These are phyloP conservation scores for Micrastur ruficollis DNA, from an alignment of 2,797 vertebrate genomes.

Conservation along the genomic window DNA sequence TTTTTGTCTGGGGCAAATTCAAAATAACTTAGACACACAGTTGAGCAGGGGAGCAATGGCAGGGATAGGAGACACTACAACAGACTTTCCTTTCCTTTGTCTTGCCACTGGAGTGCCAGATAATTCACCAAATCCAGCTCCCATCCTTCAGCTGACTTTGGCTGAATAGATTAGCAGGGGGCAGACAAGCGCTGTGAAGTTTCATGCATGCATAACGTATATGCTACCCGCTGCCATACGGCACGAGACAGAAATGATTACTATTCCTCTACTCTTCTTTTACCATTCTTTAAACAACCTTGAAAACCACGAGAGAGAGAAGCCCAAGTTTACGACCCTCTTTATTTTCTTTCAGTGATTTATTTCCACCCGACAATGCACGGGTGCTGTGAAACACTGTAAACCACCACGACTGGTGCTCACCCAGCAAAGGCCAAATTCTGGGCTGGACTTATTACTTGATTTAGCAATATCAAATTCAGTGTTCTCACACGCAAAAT, in stretches of 20 bases:
- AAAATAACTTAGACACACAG: constrained; percentile 17
- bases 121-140: constrained; percentile 42
- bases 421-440: not conserved
- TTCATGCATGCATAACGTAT: constrained; percentile 23
- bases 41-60: not conserved
- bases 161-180: constrained; percentile 50
- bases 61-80: constrained; percentile 4
- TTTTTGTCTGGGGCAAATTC: constrained; percentile 37
- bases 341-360: constrained; percentile 3
- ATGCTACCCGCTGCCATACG: constrained; percentile 28
- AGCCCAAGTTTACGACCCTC: not conserved
- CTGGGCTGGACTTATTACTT: not conserved
- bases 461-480: not conserved
- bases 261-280: not conserved
- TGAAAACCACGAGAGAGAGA: not conserved
- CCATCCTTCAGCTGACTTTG: constrained; percentile 5
- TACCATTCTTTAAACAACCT: not conserved
- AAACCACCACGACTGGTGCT: not conserved
- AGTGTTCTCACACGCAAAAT: not conserved
- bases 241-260: not conserved
- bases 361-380: not conserved
- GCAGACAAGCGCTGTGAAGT: constrained; percentile 38
- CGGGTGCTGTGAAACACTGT: not conserved
- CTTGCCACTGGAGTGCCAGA: not conserved
- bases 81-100: constrained; percentile 51